Evolutionary conservation across 2,888 invertebrate species (phyloP).

Genomic region (Mylabris sibirica): DNA sequence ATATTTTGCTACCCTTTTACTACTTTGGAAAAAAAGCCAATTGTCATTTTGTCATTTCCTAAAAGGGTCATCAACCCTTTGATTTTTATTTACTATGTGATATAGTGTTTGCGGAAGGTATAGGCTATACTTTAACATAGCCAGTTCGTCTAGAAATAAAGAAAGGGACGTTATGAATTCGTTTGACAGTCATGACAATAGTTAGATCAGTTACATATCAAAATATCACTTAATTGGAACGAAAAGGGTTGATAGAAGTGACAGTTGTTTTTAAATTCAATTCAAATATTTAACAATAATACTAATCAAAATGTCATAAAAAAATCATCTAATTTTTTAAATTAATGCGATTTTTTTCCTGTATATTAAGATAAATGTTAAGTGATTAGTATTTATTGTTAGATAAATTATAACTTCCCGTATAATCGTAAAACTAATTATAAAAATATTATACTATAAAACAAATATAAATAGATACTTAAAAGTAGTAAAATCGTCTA

Average conservation of each 20-base stretch:
- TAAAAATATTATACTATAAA: conserved; percentile 8
- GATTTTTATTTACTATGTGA: conserved; percentile 8
- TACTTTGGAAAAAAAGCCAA: neutral
- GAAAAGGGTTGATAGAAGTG: conserved; percentile 12
- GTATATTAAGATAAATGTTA: neutral
- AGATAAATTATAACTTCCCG: neutral
- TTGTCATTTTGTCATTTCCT: conserved; percentile 10
- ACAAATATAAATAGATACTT: neutral
- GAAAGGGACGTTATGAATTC: conserved; percentile 18
- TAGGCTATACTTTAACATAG: neutral
- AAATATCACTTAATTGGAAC: conserved; percentile 14
- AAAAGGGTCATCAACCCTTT: conserved; percentile 12
- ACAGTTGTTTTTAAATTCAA: conserved; percentile 4
- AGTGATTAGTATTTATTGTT: neutral
- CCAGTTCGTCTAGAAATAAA: neutral
- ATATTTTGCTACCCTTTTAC: neutral
- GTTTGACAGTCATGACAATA: conserved; percentile 14
- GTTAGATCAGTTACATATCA: conserved; percentile 14
- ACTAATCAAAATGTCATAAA: neutral
- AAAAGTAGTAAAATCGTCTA: neutral
- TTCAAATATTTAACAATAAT: neutral
- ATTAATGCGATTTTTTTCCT: neutral
- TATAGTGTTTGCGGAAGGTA: conserved; percentile 12
- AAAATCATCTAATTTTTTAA: neutral
- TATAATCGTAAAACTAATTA: conserved; percentile 10